Evolutionary conservation across 2,888 invertebrate genomes (phyloP).

Genomic region (Dinocampus coccinellae): DNA sequence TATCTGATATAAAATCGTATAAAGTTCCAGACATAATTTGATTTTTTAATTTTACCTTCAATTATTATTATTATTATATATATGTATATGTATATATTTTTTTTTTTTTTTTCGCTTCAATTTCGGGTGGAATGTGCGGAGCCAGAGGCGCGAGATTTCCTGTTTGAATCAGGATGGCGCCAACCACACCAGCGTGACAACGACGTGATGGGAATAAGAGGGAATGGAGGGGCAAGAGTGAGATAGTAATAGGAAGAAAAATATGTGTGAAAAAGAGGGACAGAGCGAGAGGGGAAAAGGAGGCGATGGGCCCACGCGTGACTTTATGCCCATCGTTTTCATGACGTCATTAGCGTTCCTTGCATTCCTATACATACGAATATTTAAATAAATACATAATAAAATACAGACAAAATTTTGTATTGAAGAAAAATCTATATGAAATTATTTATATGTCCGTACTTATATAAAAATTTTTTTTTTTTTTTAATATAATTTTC

Average conservation of each 20-base stretch:
- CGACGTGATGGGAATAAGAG: not conserved
- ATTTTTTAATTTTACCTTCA: not conserved
- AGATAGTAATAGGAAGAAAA: no score
- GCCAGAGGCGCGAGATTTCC: conserved; percentile 27
- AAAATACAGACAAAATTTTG: not conserved
- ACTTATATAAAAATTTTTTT: no score
- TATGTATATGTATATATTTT: no score
- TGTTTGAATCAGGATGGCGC: conserved; percentile 30
- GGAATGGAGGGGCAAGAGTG: no score
- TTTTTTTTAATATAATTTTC: no score
- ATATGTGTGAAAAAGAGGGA: no score
- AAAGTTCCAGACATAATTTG: not conserved
- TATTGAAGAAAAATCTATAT: no score
- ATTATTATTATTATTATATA: not conserved
- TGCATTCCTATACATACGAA: not conserved
- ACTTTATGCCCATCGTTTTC: not conserved
- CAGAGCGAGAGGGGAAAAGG: not conserved
- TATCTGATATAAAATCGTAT: not conserved
- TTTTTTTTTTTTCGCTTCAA: not conserved
- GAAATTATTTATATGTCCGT: no score
- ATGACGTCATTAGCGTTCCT: not conserved
- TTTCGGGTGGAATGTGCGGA: not conserved
- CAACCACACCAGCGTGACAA: not conserved
- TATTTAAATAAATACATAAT: not conserved
- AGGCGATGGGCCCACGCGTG: not conserved